A percentile compares a stretch with the other conserved stretches of the same genome.
These are phyloP conservation scores for Peromyscus leucopus DNA, from an alignment of 2,113 vertebrate species.

Conservation along the genomic window DNA sequence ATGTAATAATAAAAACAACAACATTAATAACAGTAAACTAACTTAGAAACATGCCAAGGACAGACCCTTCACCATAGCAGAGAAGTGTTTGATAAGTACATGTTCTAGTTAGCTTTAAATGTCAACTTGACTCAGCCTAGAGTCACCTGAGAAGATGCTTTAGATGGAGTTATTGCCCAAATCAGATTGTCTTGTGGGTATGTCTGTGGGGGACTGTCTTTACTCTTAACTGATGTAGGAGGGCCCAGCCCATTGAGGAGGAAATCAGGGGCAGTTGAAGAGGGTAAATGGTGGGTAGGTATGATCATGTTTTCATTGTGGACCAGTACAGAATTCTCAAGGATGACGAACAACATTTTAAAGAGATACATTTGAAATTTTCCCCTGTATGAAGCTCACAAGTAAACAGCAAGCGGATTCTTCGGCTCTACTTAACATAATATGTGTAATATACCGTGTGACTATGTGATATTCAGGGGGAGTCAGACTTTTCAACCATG, in stretches of 20 bases:
- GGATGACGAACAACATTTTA: background rate
- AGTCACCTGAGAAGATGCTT: background rate
- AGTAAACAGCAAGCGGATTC: background rate
- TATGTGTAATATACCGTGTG: background rate
- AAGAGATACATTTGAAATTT: background rate
- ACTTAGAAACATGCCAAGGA: background rate
- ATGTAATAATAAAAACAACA: background rate
- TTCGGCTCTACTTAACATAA: background rate
- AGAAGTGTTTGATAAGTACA: rapidly evolving
- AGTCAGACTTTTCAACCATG: background rate
- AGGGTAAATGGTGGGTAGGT: no score
- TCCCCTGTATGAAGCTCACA: background rate
- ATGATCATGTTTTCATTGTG: background rate
- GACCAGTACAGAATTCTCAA: background rate
- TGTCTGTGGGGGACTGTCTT: background rate
- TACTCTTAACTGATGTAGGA: background rate
- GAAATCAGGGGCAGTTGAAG: background rate
- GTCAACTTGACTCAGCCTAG: no score
- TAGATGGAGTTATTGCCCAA: background rate
- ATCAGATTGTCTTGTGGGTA: background rate
- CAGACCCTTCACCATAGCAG: background rate
- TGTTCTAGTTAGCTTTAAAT: background rate
- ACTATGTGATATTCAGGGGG: rapidly evolving
- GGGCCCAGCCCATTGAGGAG: background rate
- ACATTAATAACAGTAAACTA: background rate